Evolutionary conservation across 2,113 vertebrate genomes (phyloP), one percentile per base, ranked within the genome.

Genomic region (Mugil cephalus): DNA sequence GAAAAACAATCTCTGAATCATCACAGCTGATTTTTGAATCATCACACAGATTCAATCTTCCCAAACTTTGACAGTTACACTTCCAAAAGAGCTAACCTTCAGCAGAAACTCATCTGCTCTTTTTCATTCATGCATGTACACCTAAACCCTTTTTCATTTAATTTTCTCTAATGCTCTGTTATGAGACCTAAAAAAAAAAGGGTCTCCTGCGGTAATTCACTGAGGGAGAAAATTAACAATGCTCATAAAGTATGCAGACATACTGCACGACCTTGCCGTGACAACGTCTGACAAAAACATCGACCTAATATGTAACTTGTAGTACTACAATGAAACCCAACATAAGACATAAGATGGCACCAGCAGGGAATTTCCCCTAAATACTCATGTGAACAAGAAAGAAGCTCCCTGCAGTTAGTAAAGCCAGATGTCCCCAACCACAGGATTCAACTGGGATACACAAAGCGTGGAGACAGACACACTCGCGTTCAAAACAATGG

Each of bases 381-480:
- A 87, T 74, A 71, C 67, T 65, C 86, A 80, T 71, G 84, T 80
- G 72, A 84, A 79, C 30, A 52, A 61, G 74, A 63, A 83, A 69
- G 69, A 77, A 76, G 47, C 54, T 81, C 73, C 64, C 64, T 74
- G 55, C 66, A 83, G 83, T 88, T 83, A 88, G 39, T 69, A 4
- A 80, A 87, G 75, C 84, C 88, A 89, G 88, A 91, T 91, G 88
- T 86, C 81, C 73, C 60, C 42, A 67, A 88, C 88, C 85, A 79
- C 88, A 89, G 54, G 55, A 79, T 77, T 86, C 70, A 77, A 14
- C 80, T 69, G 70, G 80, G 75, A 81, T 60, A 21, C 13, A 77
- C 65, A 78, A 43, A 74, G 53, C 46, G 61, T 6, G 66, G 43
- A 77, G 77, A 75, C 66, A 71, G 74, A 85, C 71, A 73, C 18